These are phyloP conservation scores for Myotis pilosus DNA, from an alignment of 2,797 vertebrate species.

Conservation along the genomic window DNA sequence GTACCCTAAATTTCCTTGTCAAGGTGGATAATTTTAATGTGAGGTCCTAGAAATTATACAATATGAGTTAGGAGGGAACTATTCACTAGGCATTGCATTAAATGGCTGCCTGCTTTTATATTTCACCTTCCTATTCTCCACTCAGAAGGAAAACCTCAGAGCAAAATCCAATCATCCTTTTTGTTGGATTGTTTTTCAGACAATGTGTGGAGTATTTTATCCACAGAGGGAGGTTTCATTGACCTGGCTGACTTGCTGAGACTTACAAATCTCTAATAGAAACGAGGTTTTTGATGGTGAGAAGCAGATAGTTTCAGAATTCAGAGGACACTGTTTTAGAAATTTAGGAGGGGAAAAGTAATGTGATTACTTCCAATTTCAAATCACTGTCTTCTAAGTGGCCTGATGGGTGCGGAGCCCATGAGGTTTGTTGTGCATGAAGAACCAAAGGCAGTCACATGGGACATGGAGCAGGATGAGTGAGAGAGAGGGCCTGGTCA, in stretches of 20 bases:
- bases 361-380: neutral
- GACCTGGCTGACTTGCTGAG: neutral
- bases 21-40: neutral
- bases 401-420: too few relatives aligned
- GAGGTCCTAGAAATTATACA: constrained; percentile 15
- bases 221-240: neutral
- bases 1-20: constrained; percentile 2
- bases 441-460: neutral
- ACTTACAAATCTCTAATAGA: neutral
- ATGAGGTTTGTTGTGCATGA: neutral
- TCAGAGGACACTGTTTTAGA: neutral
- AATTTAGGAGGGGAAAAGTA: neutral
- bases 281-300: neutral
- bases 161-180: constrained; percentile 40
- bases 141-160: constrained; percentile 15
- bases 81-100: neutral
- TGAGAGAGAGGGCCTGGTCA: neutral
- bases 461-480: neutral
- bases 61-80: neutral
- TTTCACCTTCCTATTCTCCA: neutral
- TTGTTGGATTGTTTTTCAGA: constrained; percentile 15
- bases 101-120: neutral
- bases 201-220: constrained; percentile 1
- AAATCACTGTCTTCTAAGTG: neutral
- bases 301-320: constrained; percentile 23